These are phyloP conservation scores for Pseudopipra pipra DNA, from an alignment of 2,113 vertebrate genomes.

Conservation along the genomic window DNA sequence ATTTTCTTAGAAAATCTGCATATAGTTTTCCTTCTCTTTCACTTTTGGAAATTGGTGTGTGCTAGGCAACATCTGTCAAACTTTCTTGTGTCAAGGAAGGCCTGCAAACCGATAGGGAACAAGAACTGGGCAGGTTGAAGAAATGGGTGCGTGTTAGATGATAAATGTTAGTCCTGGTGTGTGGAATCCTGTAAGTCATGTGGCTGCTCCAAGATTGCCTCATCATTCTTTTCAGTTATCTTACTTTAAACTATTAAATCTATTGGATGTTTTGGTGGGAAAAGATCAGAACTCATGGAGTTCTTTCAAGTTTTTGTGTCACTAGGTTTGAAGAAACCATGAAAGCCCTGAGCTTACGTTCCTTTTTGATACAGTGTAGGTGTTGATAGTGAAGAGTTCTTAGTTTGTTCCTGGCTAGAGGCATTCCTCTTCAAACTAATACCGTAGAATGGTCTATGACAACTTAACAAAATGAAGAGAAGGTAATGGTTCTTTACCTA, in stretches of 20 bases:
- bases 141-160: not conserved
- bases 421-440: not conserved
- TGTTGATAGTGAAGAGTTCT: not conserved
- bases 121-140: not conserved
- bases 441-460: not conserved
- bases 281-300: not conserved
- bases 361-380: not conserved
- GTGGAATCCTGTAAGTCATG: not conserved
- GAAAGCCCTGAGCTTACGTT: not conserved
- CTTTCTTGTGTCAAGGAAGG: not conserved
- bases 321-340: not conserved
- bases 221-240: not conserved
- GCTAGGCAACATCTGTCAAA: not conserved
- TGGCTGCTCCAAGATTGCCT: rapidly evolving
- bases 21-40: not conserved
- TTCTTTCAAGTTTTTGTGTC: not conserved
- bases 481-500: not conserved
- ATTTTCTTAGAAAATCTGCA: not conserved
- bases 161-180: not conserved
- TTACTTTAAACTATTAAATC: not conserved
- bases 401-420: not conserved
- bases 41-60: not conserved
- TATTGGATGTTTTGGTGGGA: not conserved
- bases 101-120: not conserved
- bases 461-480: not conserved